Base-by-base conservation (phyloP, 2,888 invertebrate species). In the Aspidiotus destructor region DNA sequence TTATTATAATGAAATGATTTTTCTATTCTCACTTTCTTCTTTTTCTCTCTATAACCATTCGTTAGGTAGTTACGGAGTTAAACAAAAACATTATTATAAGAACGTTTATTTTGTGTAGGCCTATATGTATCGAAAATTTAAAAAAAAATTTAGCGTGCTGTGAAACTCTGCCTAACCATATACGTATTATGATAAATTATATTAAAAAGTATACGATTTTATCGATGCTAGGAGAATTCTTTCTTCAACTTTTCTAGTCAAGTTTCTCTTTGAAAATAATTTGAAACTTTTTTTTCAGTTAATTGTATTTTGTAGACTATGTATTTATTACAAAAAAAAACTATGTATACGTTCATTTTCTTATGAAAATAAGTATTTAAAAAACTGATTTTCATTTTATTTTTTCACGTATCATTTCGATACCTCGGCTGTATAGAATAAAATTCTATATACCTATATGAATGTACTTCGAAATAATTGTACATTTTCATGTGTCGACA, bases 81-180 rank as follows among this genome's bases (percentile, higher is more conserved):
- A 28, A 28, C 28, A 28, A 28, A 28, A 28, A 28, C 28, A 28
- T 28, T 28, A 28, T 28, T 28, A 28, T 28, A 28, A 28, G 28
- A 28, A 28, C 28, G 28, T 28, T 28, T 28, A 28, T 28, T 28
- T 28, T 28, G 28, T 28, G 28, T 28, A 28, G 28, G 28, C 28
- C 28, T 28, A 28, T 28, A 28, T 28, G 28, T 28, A 28, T 28
- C 28, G 28, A 28, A 48, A 48, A 48, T 48, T 48, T 13, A 63
- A 62, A 62, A 63, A 48, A 41, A 63, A 53, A 53, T 67, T 67
- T 67, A 67, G 67, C 41, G 67, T 58, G 67, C 67, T 67, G 67
- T 67, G 67, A 67, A 67, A 58, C 67, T 67, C 67, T 58, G 67
- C 67, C 67, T 67, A 65, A 65, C 65, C 65, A 65, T 58, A 54